phyloP scores from a whole-genome alignment of 2,888 invertebrate species.

The Ptychoptera albimana region DNA sequence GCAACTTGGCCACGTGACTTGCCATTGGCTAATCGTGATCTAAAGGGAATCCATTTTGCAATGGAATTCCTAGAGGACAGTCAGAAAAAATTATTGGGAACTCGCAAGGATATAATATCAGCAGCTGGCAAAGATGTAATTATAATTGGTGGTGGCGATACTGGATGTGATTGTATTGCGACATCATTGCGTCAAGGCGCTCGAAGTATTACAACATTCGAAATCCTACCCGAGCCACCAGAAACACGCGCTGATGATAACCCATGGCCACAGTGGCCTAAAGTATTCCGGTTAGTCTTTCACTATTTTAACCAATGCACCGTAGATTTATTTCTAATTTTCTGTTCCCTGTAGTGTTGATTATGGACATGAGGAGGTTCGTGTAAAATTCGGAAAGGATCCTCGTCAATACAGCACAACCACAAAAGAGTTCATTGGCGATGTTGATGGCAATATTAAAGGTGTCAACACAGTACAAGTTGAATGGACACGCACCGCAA shows the following conservation, averaged over 20 bases:
- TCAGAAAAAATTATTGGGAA: conserved; percentile 86
- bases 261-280: conserved; percentile 98
- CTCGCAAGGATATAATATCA: conserved; percentile 40
- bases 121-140: conserved; percentile 92
- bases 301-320: not conserved
- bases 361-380: conserved; percentile 96
- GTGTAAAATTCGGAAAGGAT: conserved; percentile 78
- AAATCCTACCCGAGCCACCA: conserved; percentile 90
- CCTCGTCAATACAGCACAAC: conserved; percentile 87
- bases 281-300: conserved; percentile 58
- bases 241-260: conserved; percentile 67
- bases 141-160: conserved; percentile 77
- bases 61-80: conserved; percentile 95
- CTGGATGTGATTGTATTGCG: conserved; percentile 96
- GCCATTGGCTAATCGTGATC: conserved; percentile 67
- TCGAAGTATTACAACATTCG: conserved; percentile 75
- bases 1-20: conserved; percentile 95
- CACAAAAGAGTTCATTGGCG: conserved; percentile 88
- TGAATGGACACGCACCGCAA: conserved; percentile 82
- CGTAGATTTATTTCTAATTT: not conserved
- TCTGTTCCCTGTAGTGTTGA: conserved; percentile 54
- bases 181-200: conserved; percentile 92
- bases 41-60: conserved; percentile 91
- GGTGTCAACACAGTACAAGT: conserved; percentile 85
- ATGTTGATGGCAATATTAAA: conserved; percentile 74